These are phyloP conservation scores for Gymnocephalus cernua DNA, from an alignment of 2,113 vertebrate species.

Conservation along the genomic window DNA sequence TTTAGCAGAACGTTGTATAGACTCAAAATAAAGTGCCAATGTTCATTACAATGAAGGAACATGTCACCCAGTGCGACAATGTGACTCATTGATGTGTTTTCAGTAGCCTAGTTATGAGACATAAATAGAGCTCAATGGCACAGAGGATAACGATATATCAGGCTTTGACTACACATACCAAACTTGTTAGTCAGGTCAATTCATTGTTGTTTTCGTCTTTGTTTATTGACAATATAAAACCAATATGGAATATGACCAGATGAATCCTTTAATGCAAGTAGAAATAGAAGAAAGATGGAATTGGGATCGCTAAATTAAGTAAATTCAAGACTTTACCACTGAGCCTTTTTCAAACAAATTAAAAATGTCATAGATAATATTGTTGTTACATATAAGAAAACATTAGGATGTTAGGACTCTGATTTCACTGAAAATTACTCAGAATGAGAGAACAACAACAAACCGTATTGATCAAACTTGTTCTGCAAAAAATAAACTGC, in stretches of 20 bases:
- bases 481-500: constrained; percentile 28
- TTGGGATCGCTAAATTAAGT: background rate
- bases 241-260: background rate
- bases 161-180: too few species aligned
- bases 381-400: background rate
- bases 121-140: too few species aligned
- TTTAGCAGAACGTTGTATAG: background rate
- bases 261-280: background rate
- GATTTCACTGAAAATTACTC: constrained; percentile 37
- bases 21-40: background rate
- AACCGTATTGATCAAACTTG: constrained; percentile 35
- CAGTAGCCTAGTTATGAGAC: too few species aligned
- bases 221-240: background rate
- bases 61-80: too few species aligned
- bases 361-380: background rate
- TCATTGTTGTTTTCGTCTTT: background rate
- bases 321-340: background rate
- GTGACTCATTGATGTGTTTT: too few species aligned
- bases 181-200: background rate
- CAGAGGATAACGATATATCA: too few species aligned
- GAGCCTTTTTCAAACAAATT: constrained; percentile 3
- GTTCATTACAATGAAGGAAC: too few species aligned
- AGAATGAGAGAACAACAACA: constrained; percentile 36
- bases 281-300: background rate
- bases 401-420: constrained; percentile 13